Evolutionary conservation across 2,113 vertebrate genomes (phyloP), one percentile per base, ranked within the genome.

Genomic region (Rhinopithecus roxellana): DNA sequence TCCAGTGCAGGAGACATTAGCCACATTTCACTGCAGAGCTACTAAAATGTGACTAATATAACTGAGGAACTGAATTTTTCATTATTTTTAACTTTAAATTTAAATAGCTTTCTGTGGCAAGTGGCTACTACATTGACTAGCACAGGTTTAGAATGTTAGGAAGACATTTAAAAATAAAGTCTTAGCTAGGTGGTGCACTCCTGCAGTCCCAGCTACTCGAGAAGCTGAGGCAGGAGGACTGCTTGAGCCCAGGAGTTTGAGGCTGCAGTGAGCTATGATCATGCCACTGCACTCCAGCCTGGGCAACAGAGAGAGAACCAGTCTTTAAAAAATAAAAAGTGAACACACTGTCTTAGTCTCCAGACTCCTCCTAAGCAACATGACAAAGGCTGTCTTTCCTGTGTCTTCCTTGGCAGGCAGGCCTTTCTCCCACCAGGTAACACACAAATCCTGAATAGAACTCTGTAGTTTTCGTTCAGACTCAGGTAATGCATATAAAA

Each of bases 381-480:
- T 82, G 80, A 98, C 11, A 88, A 99, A 99, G 0, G 99, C 98
- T 0, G 98, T 99, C 98, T 98, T 99, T 22, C 99, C 99, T 77
- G 99, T 99, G 69, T 98, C 98, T 38, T 99, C 99, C 93, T 99
- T 99, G 81, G 99, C 99, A 88, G 98, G 98, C 55, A 99, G 98
- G n/a, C 98, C 99, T 86, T 98, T 99, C 91, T 99, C 98, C 99
- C 99, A 99, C 99, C 99, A 99, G 55, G 97, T 97, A 35, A 99
- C 99, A 94, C 98, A 99, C 14, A 99, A 79, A 1, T 14, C 84
- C 38, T 98, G 99, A 89, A 99, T 97, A 10, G 98, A 97, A 14
- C 61, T 95, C 89, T 95, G 98, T 1, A 99, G 98, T 4, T n/a
- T 69, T 10, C 95, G 98, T 74, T 99, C 99, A 6, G 99, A 98